Percentiles rank a stretch among this genome's conserved stretches.
Conservation (phyloP, 2,888 invertebrate genomes). For the Leptothorax acervorum region DNA sequence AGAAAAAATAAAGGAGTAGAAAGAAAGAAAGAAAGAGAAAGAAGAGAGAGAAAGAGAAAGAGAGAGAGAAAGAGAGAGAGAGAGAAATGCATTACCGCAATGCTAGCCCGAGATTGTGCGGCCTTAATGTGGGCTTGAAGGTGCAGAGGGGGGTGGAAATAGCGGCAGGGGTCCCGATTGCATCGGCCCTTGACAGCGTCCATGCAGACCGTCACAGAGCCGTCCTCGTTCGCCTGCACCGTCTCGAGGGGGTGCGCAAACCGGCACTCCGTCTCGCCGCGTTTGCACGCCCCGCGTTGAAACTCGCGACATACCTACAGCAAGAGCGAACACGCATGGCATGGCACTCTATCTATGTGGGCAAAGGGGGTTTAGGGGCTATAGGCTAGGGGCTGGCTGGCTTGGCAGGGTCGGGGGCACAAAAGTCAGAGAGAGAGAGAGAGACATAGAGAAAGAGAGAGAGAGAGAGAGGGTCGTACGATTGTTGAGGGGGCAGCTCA, state of each 20-base stretch:
- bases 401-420: constrained; percentile 67
- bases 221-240: constrained; percentile 98
- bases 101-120: constrained; percentile 95
- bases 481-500: neutral
- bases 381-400: constrained; percentile 61
- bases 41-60: constrained; percentile 78
- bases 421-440: constrained; percentile 69
- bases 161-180: constrained; percentile 99
- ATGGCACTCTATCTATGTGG: constrained; percentile 85
- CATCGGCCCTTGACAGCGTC: constrained; percentile 99
- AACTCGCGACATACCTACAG: constrained; percentile 99
- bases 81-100: constrained; percentile 85
- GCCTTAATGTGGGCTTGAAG: constrained; percentile 99
- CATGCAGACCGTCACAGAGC: constrained; percentile 99
- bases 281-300: constrained; percentile 99
- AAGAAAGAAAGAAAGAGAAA: constrained; percentile 55
- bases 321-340: constrained; percentile 86
- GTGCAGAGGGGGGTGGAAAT: constrained; percentile 99
- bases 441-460: neutral
- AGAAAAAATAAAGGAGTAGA: constrained; percentile 64
- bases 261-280: constrained; percentile 98
- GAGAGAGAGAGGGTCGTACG: neutral
- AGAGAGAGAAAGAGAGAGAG: constrained; percentile 82
- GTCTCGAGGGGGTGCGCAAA: constrained; percentile 99
- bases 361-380: constrained; percentile 67